phyloP scores from a whole-genome alignment of 2,888 invertebrate genomes.

The Volucella zonaria region DNA sequence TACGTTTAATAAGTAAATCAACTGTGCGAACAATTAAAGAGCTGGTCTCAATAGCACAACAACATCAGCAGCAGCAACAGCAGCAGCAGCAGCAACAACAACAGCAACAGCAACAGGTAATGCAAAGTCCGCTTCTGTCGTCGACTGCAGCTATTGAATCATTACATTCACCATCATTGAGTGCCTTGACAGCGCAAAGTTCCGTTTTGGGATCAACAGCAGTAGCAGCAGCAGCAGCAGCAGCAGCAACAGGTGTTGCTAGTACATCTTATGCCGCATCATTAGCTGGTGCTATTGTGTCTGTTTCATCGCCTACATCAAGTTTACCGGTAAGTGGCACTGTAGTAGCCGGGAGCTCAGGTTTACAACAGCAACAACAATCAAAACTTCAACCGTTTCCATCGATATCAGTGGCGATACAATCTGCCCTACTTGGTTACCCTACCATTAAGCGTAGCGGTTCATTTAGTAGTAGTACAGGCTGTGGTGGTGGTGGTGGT shows the following conservation, averaged over 20 bases:
- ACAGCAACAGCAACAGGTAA: slow-evolving; percentile 55
- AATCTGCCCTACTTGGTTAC: slow-evolving; percentile 57
- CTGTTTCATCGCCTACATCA: slow-evolving; percentile 73
- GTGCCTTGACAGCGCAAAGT: slow-evolving; percentile 71
- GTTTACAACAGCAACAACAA: slow-evolving; percentile 50
- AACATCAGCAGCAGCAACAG: slow-evolving; percentile 77
- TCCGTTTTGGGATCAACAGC: slow-evolving; percentile 67
- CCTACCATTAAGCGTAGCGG: slow-evolving; percentile 60
- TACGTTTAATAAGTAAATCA: slow-evolving; percentile 78
- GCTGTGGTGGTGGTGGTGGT: slow-evolving; percentile 64
- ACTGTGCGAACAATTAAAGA: slow-evolving; percentile 77
- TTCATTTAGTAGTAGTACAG: slow-evolving; percentile 64
- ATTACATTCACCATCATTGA: slow-evolving; percentile 64
- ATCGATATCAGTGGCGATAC: slow-evolving; percentile 67
- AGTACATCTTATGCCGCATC: slow-evolving; percentile 62
- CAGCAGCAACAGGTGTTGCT: slow-evolving; percentile 67
- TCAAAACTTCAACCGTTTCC: slow-evolving; percentile 54
- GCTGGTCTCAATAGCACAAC: slow-evolving; percentile 78
- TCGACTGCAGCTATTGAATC: slow-evolving; percentile 59
- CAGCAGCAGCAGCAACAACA: slow-evolving; percentile 74
- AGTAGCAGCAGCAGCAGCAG: slow-evolving; percentile 47
- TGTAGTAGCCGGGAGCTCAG: slow-evolving; percentile 62
- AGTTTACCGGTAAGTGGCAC: slow-evolving; percentile 72
- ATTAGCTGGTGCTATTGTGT: slow-evolving; percentile 66
- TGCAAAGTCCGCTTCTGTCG: slow-evolving; percentile 49